Percentiles rank a stretch among this genome's conserved stretches.
phyloP scores from a whole-genome alignment of 1,140 invertebrate genomes.

The Brachionus calyciflorus region DNA sequence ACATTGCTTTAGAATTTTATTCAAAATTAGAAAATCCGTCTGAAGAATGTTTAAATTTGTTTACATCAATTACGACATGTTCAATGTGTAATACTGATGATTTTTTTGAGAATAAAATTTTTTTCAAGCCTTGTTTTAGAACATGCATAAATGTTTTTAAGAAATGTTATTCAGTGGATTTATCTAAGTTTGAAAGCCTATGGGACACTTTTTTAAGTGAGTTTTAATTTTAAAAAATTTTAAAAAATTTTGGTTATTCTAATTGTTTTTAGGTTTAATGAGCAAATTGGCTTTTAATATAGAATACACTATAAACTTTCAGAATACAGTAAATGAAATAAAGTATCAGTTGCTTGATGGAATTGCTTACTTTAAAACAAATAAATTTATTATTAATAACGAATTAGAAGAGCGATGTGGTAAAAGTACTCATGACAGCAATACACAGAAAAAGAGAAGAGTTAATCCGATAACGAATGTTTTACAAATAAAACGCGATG shows the following conservation, averaged over 20 bases:
- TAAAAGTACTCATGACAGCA: neutral
- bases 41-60: neutral
- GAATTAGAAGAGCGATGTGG: neutral
- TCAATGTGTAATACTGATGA: neutral
- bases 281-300: conserved; percentile 28
- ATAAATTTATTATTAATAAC: neutral
- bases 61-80: conserved; percentile 6
- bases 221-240: neutral
- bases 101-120: neutral
- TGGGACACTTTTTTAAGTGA: neutral
- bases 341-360: conserved; percentile 5
- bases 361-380: conserved; percentile 8
- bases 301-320: conserved; percentile 10
- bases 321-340: conserved; percentile 21
- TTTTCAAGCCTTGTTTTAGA: neutral
- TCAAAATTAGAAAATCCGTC: conserved; percentile 13
- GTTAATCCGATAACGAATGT: neutral
- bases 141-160: conserved; percentile 6
- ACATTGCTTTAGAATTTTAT: neutral
- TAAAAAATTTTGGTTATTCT: neutral
- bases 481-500: neutral
- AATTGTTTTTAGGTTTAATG: neutral
- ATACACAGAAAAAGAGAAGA: neutral
- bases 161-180: neutral
- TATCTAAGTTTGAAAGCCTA: neutral